Evolutionary conservation across 1,140 invertebrate genomes (phyloP).

Genomic region (Antheraea mylitta): DNA sequence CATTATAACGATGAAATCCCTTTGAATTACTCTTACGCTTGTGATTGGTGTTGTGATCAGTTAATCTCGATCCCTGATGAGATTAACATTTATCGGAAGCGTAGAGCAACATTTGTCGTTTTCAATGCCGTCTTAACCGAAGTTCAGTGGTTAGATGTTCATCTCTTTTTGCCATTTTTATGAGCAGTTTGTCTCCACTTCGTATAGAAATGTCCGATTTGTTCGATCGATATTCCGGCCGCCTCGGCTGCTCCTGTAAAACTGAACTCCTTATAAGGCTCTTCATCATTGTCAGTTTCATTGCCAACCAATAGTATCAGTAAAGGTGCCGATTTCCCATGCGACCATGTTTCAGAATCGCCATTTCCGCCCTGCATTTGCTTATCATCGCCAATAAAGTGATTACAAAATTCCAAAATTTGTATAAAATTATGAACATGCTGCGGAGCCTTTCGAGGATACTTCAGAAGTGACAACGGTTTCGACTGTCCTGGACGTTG

Average conservation of each 20-base stretch:
- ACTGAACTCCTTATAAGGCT: slow-evolving; percentile 70
- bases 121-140: slow-evolving; percentile 49
- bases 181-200: slow-evolving; percentile 67
- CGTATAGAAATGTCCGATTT: slow-evolving; percentile 68
- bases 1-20: background rate
- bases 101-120: slow-evolving; percentile 23
- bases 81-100: slow-evolving; percentile 21
- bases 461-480: slow-evolving; percentile 87
- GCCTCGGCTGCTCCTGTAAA: slow-evolving; percentile 58
- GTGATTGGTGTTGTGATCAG: background rate
- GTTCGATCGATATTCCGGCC: slow-evolving; percentile 66
- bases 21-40: background rate
- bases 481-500: slow-evolving; percentile 89
- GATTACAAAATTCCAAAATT: slow-evolving; percentile 76
- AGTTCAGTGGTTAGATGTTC: slow-evolving; percentile 36
- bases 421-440: slow-evolving; percentile 70
- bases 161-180: slow-evolving; percentile 74
- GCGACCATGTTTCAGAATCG: slow-evolving; percentile 47
- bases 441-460: slow-evolving; percentile 79
- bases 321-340: slow-evolving; percentile 50
- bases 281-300: slow-evolving; percentile 44
- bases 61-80: background rate
- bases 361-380: slow-evolving; percentile 57
- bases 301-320: slow-evolving; percentile 66
- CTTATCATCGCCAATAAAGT: slow-evolving; percentile 58